phyloP scores from a whole-genome alignment of 35 echinoderm and acorn worm genomes.

The Strongylocentrotus purpuratus region DNA sequence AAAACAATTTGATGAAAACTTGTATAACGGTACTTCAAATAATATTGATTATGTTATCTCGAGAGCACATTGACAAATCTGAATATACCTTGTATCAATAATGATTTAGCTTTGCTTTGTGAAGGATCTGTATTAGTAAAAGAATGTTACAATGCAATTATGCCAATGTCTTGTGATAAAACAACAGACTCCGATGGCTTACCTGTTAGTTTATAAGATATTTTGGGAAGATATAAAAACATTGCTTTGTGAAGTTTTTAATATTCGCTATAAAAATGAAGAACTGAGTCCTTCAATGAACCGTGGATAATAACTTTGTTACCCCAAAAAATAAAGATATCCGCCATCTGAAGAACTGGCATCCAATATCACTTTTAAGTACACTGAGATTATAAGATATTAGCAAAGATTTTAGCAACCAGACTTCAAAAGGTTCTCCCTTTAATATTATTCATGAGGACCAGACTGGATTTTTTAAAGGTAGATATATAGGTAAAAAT shows the following conservation, averaged over 20 bases:
- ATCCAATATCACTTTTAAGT: slow-evolving; percentile 50
- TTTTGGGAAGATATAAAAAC: too few relatives aligned
- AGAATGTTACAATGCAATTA: too few relatives aligned
- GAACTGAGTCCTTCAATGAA: slow-evolving; percentile 3
- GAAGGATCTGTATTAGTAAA: too few relatives aligned
- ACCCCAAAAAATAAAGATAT: slow-evolving; percentile 53
- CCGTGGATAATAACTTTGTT: slow-evolving; percentile 50
- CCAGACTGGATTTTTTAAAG: slow-evolving; percentile 62
- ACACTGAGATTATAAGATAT: slow-evolving; percentile 57
- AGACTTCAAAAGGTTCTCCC: too few relatives aligned
- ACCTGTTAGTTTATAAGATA: too few relatives aligned
- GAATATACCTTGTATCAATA: too few relatives aligned
- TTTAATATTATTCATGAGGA: slow-evolving; percentile 45
- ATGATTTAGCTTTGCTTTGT: too few relatives aligned
- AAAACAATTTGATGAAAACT: background rate
- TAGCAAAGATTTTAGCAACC: slow-evolving; percentile 34
- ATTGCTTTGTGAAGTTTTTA: too few relatives aligned
- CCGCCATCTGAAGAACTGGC: slow-evolving; percentile 53
- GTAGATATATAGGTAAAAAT: slow-evolving; percentile 59
- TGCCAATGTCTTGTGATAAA: too few relatives aligned
- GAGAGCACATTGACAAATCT: too few relatives aligned
- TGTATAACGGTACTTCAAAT: background rate
- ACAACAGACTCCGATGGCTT: too few relatives aligned
- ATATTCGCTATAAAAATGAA: background rate
- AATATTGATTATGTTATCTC: too few relatives aligned